Evolutionary conservation across 2,888 invertebrate genomes (phyloP), one percentile per base, ranked within the genome.

Genomic region (Adineta ricciae): DNA sequence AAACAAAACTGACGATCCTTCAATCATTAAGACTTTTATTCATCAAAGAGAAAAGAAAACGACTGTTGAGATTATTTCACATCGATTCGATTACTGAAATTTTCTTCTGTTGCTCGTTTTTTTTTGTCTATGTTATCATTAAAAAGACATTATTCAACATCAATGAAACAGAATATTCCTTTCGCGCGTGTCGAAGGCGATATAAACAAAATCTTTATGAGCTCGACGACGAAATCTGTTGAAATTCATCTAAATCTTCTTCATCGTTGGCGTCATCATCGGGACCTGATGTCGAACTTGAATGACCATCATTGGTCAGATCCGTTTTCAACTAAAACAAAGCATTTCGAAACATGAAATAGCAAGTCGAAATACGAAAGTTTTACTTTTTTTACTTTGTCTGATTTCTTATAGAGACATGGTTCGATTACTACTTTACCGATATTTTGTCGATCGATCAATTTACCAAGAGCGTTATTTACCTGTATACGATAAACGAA

Each of bases 401-500:
- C 78, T 7, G 41, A n/a, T 78, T 78, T 78, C 2, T 8, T 11
- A 41, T 1, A 11, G n/a, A 41, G 14, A 78, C 38, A 88, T 1
- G 95, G 95, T 89, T 95, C 95, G 87, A 96, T 91, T 78, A 95
- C 93, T 78, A 95, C 93, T 91, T 95, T 95, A 86, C 95, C 95
- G 88, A 95, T 93, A 91, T 95, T 95, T 91, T 95, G 95, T 89
- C 95, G 93, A 89, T 95, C 95, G 91, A 95, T 95, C 93, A 96
- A 94, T 91, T 94, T 95, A 91, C 95, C 95, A 95, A 96, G 95
- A 14, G 95, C 95, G 89, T 95, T 95, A 49, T 93, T 93, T 27
- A 95, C 94, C 94, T 94, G 85, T 11, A 88, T 83, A 54, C 84
- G 84, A 78, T 46, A 46, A 84, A 82, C 83, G 83, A 73, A 38